Base-by-base conservation (phyloP, 1,140 invertebrate genomes). In the Sminthurides bifidus region DNA sequence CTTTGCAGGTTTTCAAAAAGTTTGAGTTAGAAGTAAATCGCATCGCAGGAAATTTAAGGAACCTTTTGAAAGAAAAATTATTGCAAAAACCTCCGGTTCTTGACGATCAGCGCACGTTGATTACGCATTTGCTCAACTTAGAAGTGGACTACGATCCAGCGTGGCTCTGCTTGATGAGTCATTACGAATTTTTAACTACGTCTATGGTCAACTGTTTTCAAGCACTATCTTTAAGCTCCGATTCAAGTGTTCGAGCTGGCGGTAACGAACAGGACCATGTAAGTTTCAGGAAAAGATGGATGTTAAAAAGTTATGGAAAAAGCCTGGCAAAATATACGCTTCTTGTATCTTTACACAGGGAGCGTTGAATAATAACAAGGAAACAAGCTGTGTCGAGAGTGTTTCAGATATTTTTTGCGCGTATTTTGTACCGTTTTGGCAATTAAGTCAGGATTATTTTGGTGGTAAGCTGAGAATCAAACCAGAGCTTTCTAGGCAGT, bases 81-180 rank as follows among this genome's bases (percentile, higher is more conserved):
- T 79, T 88, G 48, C 83, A 88, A 60, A 85, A 92, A 75, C 90
- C 92, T 1, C 85, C 79, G 58, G 81, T 84, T 64, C 79, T 95
- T 15, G 92, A 97, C 59, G 87, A 95, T 64, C 93, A 97, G 68
- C 94, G 91, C 65, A 89, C 90, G 68, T 73, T 92, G 21, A 90
- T 94, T 60, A 80, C 84, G 75, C 85, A 81, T 63, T 61, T 83
- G 44, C 79, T 79, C 3, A 76, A 73, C 45, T 69, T 89, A 44
- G 85, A 86, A 63, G 73, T 78, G 66, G 76, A 79, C 10, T 84
- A 82, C 33, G 91, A 96, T 74, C 88, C 91, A 1, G 91, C 89
- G 1, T 97, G 92, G 92, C 82, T 89, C 62, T 90, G 87, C 19
- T 84, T 97, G 57, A 60, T 61, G n/a, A 81, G 81, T 53, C 81